Evolutionary conservation across 2,113 vertebrate genomes (phyloP), one percentile per base, ranked within the genome.

Genomic region (Microcebus tavaratra): DNA sequence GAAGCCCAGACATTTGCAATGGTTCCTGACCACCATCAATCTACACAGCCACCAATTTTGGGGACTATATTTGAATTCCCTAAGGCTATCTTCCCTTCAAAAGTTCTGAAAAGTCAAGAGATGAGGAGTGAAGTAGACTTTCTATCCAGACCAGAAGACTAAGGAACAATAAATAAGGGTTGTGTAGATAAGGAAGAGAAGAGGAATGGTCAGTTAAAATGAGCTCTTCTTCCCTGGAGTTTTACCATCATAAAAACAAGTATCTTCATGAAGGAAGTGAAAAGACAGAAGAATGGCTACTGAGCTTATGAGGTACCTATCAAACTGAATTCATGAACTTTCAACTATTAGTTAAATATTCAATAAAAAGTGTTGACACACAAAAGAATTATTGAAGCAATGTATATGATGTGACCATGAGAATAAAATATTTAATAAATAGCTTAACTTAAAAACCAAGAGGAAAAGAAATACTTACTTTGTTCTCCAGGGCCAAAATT

Each of bases 401-500:
- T 78, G 25, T 63, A 31, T 53, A 75, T 57, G n/a, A 11, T 20
- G 3, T 42, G 55, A 68, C 42, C 27, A 75, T 14, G 12, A 93
- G 45, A 93, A 95, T 23, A 14, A 42, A 88, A 72, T 80, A 48
- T 1, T 80, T n/a, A 84, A 82, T 81, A 80, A 93, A 96, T 31
- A 88, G 18, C 10, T 93, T 96, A 93, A 83, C 80, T 83, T 89
- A 45, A 97, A 96, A 97, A 90, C 11, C 23, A 79, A 98, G 53
- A 98, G 84, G 68, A 97, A 98, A 94, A 97, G 31, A 88, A 95
- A 94, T 97, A 99, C 99, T 99, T 97, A 99, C 99, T 99, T 98
- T 99, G 99, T 90, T 99, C 99, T 97, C 99, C 99, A 96, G 99
- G 97, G 96, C 99, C 98, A 98, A 99, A 99, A 97, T 92, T 98